phyloP scores from a whole-genome alignment of 2,797 vertebrate species.

The Caiman crocodilus region DNA sequence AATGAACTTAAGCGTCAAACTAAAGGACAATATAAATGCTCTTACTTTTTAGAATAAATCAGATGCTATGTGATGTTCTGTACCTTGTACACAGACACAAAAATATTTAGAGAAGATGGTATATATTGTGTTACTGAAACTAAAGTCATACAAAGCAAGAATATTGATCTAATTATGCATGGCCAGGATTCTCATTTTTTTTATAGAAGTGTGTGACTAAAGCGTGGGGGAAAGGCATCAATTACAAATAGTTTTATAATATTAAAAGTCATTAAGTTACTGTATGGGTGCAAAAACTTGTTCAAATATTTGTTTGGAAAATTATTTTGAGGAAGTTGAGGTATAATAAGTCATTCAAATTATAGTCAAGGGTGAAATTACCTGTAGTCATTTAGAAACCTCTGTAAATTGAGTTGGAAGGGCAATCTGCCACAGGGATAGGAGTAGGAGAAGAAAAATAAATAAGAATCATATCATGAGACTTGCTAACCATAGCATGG shows the following conservation, averaged over 20 bases:
- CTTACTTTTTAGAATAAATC: neutral
- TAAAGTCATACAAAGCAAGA: neutral
- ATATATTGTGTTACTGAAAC: neutral
- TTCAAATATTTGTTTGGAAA: neutral
- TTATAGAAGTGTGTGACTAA: neutral
- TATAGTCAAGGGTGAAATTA: neutral
- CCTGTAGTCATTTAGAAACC: rapidly evolving
- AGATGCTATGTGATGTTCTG: neutral
- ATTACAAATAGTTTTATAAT: neutral
- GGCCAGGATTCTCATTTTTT: rapidly evolving
- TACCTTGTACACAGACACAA: neutral
- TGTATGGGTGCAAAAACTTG: neutral
- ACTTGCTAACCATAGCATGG: neutral
- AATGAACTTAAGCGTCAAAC: neutral
- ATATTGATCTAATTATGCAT: neutral
- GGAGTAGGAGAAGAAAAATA: neutral
- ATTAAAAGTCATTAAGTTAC: neutral
- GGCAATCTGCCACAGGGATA: neutral
- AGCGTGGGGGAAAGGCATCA: neutral
- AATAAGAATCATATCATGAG: neutral
- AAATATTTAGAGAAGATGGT: neutral
- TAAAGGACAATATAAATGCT: neutral
- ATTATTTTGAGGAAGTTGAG: neutral
- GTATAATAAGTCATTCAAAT: neutral
- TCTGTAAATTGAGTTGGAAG: neutral